These are phyloP conservation scores for Dolichotis patagonum DNA, from an alignment of 2,113 vertebrate species.

Conservation along the genomic window DNA sequence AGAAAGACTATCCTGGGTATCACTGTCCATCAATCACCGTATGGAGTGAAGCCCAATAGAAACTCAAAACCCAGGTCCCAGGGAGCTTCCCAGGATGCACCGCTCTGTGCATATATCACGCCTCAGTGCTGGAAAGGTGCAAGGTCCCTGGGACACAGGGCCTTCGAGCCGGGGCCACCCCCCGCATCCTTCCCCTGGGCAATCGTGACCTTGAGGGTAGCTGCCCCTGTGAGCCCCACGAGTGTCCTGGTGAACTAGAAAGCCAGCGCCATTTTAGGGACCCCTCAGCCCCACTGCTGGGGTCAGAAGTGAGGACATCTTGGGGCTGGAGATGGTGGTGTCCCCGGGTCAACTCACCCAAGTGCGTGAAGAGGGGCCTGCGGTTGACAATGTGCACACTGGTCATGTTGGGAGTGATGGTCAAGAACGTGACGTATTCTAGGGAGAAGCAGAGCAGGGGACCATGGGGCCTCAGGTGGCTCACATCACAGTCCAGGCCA, in stretches of 20 bases:
- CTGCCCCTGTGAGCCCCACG: not conserved
- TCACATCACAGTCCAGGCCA: not conserved
- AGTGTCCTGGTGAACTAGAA: not conserved
- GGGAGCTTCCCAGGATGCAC: not conserved
- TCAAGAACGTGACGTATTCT: slow-evolving; percentile 95
- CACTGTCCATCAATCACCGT: rapidly evolving
- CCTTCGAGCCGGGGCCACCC: not conserved
- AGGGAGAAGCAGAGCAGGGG: slow-evolving; percentile 65
- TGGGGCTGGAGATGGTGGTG: rapidly evolving
- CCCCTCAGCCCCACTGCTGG: not conserved
- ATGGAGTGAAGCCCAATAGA: rapidly evolving
- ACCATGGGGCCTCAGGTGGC: not conserved
- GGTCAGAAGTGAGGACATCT: not conserved
- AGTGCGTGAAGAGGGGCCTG: slow-evolving; percentile 94
- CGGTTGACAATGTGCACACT: slow-evolving; percentile 88
- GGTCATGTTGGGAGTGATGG: slow-evolving; percentile 89
- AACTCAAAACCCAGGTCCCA: rapidly evolving
- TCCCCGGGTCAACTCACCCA: slow-evolving; percentile 88
- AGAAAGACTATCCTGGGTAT: rapidly evolving
- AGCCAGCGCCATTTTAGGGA: rapidly evolving
- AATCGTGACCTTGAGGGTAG: rapidly evolving
- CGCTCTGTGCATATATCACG: rapidly evolving
- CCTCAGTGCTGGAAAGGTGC: not conserved
- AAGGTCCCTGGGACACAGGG: not conserved
- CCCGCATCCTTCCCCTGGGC: too few relatives aligned